These are phyloP conservation scores for Ethmia dodecea DNA, from an alignment of 2,888 invertebrate genomes.

Conservation along the genomic window DNA sequence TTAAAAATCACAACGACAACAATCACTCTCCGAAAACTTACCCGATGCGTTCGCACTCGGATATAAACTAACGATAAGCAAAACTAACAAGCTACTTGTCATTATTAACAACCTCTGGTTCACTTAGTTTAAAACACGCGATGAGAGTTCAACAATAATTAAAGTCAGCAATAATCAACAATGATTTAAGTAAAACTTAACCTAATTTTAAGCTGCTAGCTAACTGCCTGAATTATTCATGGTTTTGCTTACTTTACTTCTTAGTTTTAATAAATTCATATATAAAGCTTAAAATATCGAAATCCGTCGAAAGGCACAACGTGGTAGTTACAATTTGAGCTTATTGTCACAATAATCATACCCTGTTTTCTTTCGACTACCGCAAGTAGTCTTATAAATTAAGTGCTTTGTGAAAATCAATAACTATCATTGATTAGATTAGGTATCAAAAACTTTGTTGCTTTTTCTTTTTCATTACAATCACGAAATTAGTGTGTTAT, in stretches of 20 bases:
- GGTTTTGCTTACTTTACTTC: background rate
- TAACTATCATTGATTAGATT: no score
- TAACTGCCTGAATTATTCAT: slow-evolving; percentile 20
- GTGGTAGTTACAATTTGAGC: slow-evolving; percentile 37
- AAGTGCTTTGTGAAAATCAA: no score
- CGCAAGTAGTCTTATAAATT: slow-evolving; percentile 4
- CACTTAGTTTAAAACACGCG: slow-evolving; percentile 31
- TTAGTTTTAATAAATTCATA: slow-evolving; percentile 5
- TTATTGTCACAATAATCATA: slow-evolving; percentile 59
- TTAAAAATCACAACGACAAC: slow-evolving; percentile 56
- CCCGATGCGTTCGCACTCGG: no score
- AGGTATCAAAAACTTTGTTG: no score
- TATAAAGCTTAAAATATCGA: slow-evolving; percentile 1
- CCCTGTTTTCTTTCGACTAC: slow-evolving; percentile 43
- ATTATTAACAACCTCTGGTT: slow-evolving; percentile 33
- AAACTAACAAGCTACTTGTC: slow-evolving; percentile 32
- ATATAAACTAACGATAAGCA: slow-evolving; percentile 18
- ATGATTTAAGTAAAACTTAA: slow-evolving; percentile 24
- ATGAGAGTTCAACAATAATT: slow-evolving; percentile 59
- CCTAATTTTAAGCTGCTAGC: slow-evolving; percentile 21
- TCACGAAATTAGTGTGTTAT: no score
- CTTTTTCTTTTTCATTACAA: no score
- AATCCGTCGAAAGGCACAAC: slow-evolving; percentile 44
- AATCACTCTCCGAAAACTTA: slow-evolving; percentile 32
- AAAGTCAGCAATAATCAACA: slow-evolving; percentile 52